These are phyloP conservation scores for Beroe forskalii DNA, from an alignment of 37 sponge, comb jelly and placozoan genomes.

Conservation along the genomic window DNA sequence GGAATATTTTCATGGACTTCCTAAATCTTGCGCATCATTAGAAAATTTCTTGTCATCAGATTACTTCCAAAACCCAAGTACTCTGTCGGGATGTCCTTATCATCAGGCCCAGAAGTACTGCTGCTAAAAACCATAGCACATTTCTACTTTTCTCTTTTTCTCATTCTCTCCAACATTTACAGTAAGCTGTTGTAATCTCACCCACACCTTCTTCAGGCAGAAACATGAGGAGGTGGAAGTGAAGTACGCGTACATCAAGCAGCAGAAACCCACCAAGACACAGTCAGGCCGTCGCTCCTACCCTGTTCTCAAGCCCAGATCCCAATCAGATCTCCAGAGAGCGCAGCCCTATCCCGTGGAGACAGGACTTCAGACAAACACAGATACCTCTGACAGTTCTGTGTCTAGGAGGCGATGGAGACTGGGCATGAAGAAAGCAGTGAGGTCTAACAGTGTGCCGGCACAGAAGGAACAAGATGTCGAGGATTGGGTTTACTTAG, in stretches of 20 bases:
- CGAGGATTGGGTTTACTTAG: constrained; percentile 31
- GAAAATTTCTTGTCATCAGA: no score
- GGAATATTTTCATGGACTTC: no score
- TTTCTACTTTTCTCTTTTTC: no score
- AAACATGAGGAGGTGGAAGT: background rate
- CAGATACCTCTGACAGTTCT: background rate
- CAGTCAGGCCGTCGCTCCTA: background rate
- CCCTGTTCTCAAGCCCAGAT: background rate
- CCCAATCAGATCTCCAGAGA: background rate
- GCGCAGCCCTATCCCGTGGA: background rate
- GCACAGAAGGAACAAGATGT: background rate
- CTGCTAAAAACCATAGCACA: no score
- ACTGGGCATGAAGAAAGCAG: background rate
- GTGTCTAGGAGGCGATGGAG: background rate
- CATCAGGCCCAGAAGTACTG: no score
- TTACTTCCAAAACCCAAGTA: no score
- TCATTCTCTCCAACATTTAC: no score
- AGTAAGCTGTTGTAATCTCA: no score
- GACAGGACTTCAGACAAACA: background rate
- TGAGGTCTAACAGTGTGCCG: background rate
- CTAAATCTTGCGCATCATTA: no score
- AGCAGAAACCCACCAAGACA: background rate
- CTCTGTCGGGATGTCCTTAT: no score
- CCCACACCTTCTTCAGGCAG: constrained; percentile 42
- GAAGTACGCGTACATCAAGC: constrained; percentile 59